phyloP scores from a whole-genome alignment of 1,140 invertebrate species.

The Drosophila equinoxialis region DNA sequence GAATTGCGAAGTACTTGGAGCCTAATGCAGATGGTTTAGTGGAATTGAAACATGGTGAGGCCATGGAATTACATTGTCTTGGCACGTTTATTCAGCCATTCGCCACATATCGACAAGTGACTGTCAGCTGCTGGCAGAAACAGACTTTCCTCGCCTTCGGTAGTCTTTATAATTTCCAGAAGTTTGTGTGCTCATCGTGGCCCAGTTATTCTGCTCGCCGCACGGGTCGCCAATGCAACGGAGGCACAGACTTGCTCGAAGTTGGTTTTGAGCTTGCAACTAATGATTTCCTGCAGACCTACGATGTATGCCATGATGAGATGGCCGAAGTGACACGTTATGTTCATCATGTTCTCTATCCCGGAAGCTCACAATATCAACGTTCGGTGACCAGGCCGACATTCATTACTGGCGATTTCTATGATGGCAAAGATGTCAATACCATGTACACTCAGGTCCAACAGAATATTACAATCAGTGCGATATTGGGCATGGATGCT shows the following conservation, averaged over 20 bases:
- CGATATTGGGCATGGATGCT: constrained; percentile 75
- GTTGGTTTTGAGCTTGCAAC: constrained; percentile 67
- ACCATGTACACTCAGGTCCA: constrained; percentile 68
- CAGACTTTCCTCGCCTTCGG: constrained; percentile 58
- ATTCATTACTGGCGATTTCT: constrained; percentile 78
- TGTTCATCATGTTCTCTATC: constrained; percentile 77
- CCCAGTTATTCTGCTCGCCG: constrained; percentile 70
- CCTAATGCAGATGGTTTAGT: constrained; percentile 57
- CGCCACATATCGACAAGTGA: constrained; percentile 34
- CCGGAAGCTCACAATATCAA: constrained; percentile 76
- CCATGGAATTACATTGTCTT: constrained; percentile 66
- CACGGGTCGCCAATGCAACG: constrained; percentile 70
- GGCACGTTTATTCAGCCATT: constrained; percentile 49
- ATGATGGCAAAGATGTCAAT: constrained; percentile 75
- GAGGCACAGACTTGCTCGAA: constrained; percentile 72
- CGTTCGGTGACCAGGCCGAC: constrained; percentile 66
- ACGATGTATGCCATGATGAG: constrained; percentile 83
- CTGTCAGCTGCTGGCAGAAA: constrained; percentile 57
- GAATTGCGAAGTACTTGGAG: constrained; percentile 50
- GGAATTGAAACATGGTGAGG: constrained; percentile 55
- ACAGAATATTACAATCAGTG: constrained; percentile 72
- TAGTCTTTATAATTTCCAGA: constrained; percentile 55
- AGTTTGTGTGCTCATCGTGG: constrained; percentile 73
- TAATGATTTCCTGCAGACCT: constrained; percentile 77
- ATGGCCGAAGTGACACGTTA: constrained; percentile 78